A percentile compares a stretch with the other conserved stretches of the same genome.
Evolutionary conservation across 53 echinoderm and acorn worm species (phyloP).

Genomic region (Holothuria leucospilota): DNA sequence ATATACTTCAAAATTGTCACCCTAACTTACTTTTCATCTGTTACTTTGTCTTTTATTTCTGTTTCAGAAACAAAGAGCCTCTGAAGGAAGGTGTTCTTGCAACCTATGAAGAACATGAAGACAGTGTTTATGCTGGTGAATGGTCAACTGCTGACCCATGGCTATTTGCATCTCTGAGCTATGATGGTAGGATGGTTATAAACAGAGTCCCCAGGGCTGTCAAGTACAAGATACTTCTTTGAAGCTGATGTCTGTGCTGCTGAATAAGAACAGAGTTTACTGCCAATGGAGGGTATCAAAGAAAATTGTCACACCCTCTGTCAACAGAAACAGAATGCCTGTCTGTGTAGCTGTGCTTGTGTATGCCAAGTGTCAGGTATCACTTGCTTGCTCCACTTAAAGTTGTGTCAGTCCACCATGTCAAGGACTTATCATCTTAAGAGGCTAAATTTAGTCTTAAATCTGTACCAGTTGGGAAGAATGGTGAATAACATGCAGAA

Average conservation of each 20-base stretch:
- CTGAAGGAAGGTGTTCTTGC: conserved; percentile 89
- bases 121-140: conserved; percentile 94
- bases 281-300: too few species aligned
- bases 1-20: neutral
- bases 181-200: conserved; percentile 94
- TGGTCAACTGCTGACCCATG: conserved; percentile 97
- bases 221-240: conserved; percentile 92
- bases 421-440: too few species aligned
- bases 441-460: too few species aligned
- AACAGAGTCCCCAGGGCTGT: conserved; percentile 96
- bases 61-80: conserved; percentile 81
- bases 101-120: conserved; percentile 97
- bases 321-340: too few species aligned
- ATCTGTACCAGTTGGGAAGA: too few species aligned
- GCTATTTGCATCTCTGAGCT: conserved; percentile 98
- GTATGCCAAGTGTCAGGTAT: too few species aligned
- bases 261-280: too few species aligned
- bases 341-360: too few species aligned
- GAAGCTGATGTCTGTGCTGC: neutral
- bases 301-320: too few species aligned
- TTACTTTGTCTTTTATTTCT: conserved; percentile 7
- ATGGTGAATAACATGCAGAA: too few species aligned
- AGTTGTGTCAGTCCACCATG: too few species aligned
- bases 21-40: neutral
- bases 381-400: too few species aligned